Conservation (phyloP, 2,888 invertebrate species). For the Pheosia gnoma region DNA sequence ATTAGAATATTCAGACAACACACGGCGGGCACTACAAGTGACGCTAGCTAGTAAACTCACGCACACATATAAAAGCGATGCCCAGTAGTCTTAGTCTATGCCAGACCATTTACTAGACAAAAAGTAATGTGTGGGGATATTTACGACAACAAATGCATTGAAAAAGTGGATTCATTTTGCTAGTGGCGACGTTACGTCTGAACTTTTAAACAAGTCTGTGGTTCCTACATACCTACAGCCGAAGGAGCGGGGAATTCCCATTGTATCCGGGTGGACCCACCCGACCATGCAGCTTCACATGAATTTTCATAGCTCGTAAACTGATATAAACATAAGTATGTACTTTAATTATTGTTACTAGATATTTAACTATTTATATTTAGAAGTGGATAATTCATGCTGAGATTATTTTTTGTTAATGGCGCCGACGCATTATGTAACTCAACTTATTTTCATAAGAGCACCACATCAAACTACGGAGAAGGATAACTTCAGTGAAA, state of each 20-base stretch:
- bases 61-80: neutral
- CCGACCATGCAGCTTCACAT: conserved; percentile 31
- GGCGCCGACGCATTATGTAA: neutral
- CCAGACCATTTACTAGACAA: neutral
- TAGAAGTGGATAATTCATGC: neutral
- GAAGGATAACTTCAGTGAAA: too few species aligned
- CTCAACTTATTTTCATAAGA: too few species aligned
- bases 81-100: too few species aligned
- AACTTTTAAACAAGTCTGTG: too few species aligned
- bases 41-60: too few species aligned
- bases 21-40: too few species aligned
- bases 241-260: conserved; percentile 26
- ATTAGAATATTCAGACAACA: too few species aligned
- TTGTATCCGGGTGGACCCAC: conserved; percentile 34
- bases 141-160: too few species aligned
- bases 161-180: too few species aligned
- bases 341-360: conserved; percentile 1
- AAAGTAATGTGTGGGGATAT: too few species aligned
- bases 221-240: conserved; percentile 8
- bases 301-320: conserved; percentile 35
- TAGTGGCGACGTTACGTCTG: too few species aligned
- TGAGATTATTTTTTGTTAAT: neutral
- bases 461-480: too few species aligned
- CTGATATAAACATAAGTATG: conserved; percentile 8
- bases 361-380: conserved; percentile 9